phyloP scores from a whole-genome alignment of 2,888 invertebrate genomes.

The Cantharis nigra region DNA sequence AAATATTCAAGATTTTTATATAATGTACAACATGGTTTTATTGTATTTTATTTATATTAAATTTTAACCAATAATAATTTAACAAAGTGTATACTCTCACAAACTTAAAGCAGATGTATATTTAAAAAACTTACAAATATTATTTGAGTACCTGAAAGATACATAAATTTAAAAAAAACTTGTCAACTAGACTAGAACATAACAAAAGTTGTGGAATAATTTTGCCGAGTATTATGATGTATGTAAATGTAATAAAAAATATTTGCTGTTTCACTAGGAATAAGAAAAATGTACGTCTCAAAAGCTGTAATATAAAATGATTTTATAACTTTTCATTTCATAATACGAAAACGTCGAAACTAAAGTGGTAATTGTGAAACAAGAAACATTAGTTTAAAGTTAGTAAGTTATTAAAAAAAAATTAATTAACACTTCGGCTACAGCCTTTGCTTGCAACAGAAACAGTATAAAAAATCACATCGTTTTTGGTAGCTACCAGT shows the following conservation, averaged over 20 bases:
- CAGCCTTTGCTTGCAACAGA: too few relatives aligned
- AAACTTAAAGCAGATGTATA: neutral
- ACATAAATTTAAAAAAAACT: neutral
- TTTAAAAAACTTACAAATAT: neutral
- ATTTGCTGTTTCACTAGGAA: neutral
- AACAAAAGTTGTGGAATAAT: neutral
- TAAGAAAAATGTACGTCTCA: neutral
- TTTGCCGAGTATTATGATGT: neutral
- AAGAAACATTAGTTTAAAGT: neutral
- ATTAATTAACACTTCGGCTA: too few relatives aligned
- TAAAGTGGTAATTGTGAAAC: neutral
- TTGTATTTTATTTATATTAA: neutral
- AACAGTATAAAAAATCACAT: too few relatives aligned
- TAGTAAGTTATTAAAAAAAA: too few relatives aligned
- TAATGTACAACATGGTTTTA: too few relatives aligned
- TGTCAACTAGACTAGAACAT: neutral
- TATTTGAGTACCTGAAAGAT: neutral
- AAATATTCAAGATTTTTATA: too few relatives aligned
- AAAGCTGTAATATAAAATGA: neutral
- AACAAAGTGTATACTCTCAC: neutral
- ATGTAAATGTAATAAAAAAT: neutral
- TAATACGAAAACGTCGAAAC: too few relatives aligned
- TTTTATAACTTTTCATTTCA: neutral
- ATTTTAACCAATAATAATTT: neutral
- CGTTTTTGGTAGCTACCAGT: too few relatives aligned